phyloP scores from a whole-genome alignment of 2,113 vertebrate genomes.

The Hippocampus abdominalis region DNA sequence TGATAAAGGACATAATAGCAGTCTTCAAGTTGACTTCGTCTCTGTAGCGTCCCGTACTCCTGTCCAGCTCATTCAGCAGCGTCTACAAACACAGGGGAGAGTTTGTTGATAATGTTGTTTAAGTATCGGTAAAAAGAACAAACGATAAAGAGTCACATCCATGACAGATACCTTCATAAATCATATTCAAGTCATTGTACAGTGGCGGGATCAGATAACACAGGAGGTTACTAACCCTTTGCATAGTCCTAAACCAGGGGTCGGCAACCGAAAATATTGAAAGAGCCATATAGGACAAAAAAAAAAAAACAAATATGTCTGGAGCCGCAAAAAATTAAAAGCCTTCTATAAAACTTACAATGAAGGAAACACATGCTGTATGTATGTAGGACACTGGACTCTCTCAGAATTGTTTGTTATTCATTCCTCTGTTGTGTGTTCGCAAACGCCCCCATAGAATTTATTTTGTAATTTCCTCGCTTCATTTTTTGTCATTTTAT shows the following conservation, averaged over 20 bases:
- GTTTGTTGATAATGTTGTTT: not conserved
- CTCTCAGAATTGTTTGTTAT: no score
- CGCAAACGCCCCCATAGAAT: no score
- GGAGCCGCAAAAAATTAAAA: no score
- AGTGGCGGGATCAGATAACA: not conserved
- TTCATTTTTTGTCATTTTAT: no score
- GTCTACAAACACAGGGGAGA: slow-evolving; percentile 67
- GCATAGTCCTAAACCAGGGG: not conserved
- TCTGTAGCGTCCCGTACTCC: slow-evolving; percentile 87
- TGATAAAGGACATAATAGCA: slow-evolving; percentile 98
- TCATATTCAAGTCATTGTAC: not conserved
- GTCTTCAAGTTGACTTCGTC: slow-evolving; percentile 98
- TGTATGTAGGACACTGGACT: no score
- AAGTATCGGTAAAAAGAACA: not conserved
- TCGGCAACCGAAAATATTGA: no score
- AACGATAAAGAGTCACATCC: not conserved
- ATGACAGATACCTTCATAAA: not conserved
- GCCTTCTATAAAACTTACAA: no score
- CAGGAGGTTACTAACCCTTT: slow-evolving; percentile 7
- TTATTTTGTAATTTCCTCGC: no score
- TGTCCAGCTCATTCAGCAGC: slow-evolving; percentile 88
- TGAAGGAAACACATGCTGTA: no score
- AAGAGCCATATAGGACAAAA: no score
- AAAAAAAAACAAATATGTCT: no score
- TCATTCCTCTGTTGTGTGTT: no score